Base-by-base conservation (phyloP, 2,113 vertebrate genomes). In the Phaethon lepturus region DNA sequence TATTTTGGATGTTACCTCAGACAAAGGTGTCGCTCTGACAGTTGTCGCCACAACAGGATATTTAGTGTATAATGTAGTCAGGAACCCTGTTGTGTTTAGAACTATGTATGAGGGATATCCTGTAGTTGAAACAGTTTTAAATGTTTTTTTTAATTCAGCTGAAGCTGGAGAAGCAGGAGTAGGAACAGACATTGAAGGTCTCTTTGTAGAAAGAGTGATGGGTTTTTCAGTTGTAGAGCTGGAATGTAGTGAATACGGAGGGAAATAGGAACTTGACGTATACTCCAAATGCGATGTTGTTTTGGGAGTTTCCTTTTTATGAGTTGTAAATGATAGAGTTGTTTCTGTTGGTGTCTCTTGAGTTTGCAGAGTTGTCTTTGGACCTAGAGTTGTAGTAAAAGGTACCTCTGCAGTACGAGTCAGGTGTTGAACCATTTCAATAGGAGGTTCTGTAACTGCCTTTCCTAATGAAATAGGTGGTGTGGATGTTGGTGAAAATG, bases 111-210 rank as follows among this genome's bases (percentile, higher is more conserved):
- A 90, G 20, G 94, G 84, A 90, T 95, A 93, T 13, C 40, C 58
- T 56, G 86, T 84, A 81, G 95, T 94, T 60, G 87, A 93, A 82
- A 89, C 38, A 8, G 97, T 97, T 86, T 92, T 85, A 35, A 96
- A 91, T n/a, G 94, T 72, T 93, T 93, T 95, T 88, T 93, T 96
- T 6, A 95, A 73, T 87, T 94, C 95, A 42, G 55, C 81, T 66
- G 81, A 93, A 86, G 68, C 53, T 88, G 95, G 53, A 86, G 92
- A 97, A 86, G 52, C 78, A 82, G 73, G 26, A 88, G 29, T 23
- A 77, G 86, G 13, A 94, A 28, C 49, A 56, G 94, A 87, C 11
- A 58, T 17, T 29, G 53, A 45, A 79, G 55, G 33, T 26, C 17
- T 79, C 86, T 64, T 75, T 73, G 88, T 79, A 86, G 93, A 86